phyloP scores from a whole-genome alignment of 2,113 vertebrate genomes.

The Serilophus lunatus region DNA sequence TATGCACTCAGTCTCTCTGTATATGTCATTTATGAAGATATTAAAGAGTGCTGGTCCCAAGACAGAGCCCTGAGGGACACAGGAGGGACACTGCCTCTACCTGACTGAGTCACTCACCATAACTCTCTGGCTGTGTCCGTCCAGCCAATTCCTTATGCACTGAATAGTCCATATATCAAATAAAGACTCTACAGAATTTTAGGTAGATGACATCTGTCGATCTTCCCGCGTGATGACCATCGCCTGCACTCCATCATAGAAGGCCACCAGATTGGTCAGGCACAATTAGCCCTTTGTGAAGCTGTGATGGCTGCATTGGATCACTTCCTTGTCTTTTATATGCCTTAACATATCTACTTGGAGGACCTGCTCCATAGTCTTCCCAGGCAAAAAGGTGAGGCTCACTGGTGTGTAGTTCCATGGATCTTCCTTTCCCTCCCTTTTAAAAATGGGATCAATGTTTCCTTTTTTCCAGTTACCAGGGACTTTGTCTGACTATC shows the following conservation, averaged over 20 bases:
- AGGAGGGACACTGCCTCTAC: background rate
- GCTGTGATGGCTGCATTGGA: background rate
- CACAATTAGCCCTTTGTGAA: background rate
- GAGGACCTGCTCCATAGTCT: background rate
- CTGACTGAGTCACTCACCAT: background rate
- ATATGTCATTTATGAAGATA: background rate
- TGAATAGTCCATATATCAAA: background rate
- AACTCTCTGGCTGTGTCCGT: background rate
- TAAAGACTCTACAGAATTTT: background rate
- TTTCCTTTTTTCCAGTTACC: background rate
- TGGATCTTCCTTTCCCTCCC: background rate
- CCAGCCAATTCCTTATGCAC: background rate
- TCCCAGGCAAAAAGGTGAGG: background rate
- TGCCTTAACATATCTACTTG: background rate
- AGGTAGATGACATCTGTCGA: background rate
- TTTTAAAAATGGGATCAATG: background rate
- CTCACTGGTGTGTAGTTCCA: background rate
- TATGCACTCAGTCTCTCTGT: background rate
- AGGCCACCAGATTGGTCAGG: background rate
- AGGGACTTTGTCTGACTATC: background rate
- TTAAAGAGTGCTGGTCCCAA: background rate
- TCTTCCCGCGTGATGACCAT: background rate
- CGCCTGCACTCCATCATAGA: background rate
- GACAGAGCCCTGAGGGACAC: background rate
- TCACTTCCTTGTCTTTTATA: background rate